A percentile compares a stretch with the other conserved stretches of the same genome.
These are phyloP conservation scores for Coryphaenoides rupestris DNA, from an alignment of 2,113 vertebrate genomes.

Conservation along the genomic window DNA sequence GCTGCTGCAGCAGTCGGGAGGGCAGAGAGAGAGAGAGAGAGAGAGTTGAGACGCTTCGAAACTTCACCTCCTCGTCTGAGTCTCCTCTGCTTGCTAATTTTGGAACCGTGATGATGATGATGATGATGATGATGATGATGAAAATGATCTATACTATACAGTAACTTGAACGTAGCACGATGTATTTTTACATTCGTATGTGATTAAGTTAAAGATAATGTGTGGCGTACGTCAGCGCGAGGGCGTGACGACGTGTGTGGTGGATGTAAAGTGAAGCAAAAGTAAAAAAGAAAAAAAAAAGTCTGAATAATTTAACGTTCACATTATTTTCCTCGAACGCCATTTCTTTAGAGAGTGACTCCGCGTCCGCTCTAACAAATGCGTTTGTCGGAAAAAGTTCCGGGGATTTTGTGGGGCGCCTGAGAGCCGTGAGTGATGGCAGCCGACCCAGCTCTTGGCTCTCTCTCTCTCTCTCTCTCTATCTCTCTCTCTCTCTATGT, in stretches of 20 bases:
- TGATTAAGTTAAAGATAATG: constrained; percentile 3
- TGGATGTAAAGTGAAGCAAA: constrained; percentile 61
- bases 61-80: constrained; percentile 36
- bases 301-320: constrained; percentile 69
- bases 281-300: constrained; percentile 56
- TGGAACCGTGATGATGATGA: constrained; percentile 76
- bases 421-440: constrained; percentile 65
- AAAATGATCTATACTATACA: constrained; percentile 75
- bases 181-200: constrained; percentile 38
- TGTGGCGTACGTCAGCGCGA: not conserved
- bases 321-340: constrained; percentile 73
- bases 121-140: too few relatives aligned
- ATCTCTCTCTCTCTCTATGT: not conserved
- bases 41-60: constrained; percentile 38
- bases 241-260: constrained; percentile 2
- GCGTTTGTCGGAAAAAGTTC: constrained; percentile 56
- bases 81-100: constrained; percentile 72
- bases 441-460: constrained; percentile 50
- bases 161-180: constrained; percentile 59
- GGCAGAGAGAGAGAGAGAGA: too few relatives aligned
- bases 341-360: constrained; percentile 64
- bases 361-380: constrained; percentile 67
- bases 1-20: too few relatives aligned
- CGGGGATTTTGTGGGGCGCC: constrained; percentile 60
- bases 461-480: constrained; percentile 21